A percentile compares a stretch with the other conserved stretches of the same genome.
Conservation (phyloP, 1,140 invertebrate species). For the Antheraea mylitta region DNA sequence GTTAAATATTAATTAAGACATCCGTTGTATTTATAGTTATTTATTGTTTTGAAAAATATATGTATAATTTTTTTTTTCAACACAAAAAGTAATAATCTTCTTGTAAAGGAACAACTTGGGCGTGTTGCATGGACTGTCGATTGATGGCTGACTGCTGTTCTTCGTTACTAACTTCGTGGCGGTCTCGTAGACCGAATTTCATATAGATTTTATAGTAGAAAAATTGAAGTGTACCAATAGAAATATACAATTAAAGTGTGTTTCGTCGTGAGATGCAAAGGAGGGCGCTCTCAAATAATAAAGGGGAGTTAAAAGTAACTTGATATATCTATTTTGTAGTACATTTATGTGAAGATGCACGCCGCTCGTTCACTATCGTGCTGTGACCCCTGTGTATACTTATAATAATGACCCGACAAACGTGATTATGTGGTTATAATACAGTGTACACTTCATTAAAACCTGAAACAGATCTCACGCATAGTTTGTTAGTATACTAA, state of each 20-base stretch:
- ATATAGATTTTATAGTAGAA: constrained; percentile 45
- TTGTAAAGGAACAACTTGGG: constrained; percentile 49
- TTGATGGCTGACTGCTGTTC: constrained; percentile 53
- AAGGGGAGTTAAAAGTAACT: constrained; percentile 62
- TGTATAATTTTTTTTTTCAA: too few relatives aligned
- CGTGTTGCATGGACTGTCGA: constrained; percentile 54
- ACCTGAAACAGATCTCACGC: constrained; percentile 4
- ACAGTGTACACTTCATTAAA: constrained; percentile 7
- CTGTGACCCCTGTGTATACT: constrained; percentile 43
- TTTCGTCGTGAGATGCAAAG: constrained; percentile 71
- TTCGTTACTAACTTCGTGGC: constrained; percentile 61
- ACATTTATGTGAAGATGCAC: constrained; percentile 39
- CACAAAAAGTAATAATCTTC: neutral
- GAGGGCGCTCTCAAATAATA: constrained; percentile 65
- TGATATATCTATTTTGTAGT: constrained; percentile 34
- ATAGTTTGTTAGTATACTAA: constrained; percentile 3
- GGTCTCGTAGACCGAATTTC: constrained; percentile 48
- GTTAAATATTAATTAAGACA: neutral
- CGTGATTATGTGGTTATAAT: constrained; percentile 34
- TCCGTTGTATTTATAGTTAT: too few relatives aligned
- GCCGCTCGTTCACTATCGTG: constrained; percentile 44
- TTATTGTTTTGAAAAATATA: too few relatives aligned
- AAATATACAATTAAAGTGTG: constrained; percentile 48
- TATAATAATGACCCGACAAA: constrained; percentile 44
- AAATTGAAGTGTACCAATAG: constrained; percentile 33